Evolutionary conservation across 2,888 invertebrate genomes (phyloP).

Genomic region (Epicampocera succincta): DNA sequence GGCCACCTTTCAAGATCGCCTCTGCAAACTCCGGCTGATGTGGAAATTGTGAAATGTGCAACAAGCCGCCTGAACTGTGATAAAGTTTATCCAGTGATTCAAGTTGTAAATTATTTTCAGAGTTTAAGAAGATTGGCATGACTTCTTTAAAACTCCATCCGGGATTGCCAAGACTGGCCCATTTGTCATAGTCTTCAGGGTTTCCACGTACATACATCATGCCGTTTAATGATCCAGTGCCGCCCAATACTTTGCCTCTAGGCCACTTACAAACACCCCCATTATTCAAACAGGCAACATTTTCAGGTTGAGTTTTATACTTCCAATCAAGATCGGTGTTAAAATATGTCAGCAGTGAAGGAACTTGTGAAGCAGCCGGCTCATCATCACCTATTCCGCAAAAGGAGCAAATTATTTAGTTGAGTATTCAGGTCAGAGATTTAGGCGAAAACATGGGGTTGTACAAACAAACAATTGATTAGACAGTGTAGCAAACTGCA

Average conservation of each 20-base stretch:
- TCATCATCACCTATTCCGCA: constrained; percentile 87
- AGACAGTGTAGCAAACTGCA: no score
- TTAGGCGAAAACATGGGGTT: no score
- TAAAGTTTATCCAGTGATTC: constrained; percentile 89
- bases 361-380: constrained; percentile 93
- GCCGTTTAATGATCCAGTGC: constrained; percentile 96
- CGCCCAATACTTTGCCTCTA: constrained; percentile 93
- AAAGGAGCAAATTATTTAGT: not conserved
- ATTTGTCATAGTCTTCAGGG: constrained; percentile 91
- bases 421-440: no score
- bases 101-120: constrained; percentile 88
- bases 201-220: constrained; percentile 98
- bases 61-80: constrained; percentile 89
- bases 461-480: no score
- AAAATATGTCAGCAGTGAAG: constrained; percentile 94
- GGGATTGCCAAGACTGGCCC: constrained; percentile 92
- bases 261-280: constrained; percentile 90
- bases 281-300: constrained; percentile 89
- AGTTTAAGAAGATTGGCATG: constrained; percentile 93
- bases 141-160: constrained; percentile 96
- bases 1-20: constrained; percentile 89
- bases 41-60: constrained; percentile 91
- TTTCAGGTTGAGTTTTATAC: constrained; percentile 92
- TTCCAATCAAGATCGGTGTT: constrained; percentile 94
- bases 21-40: constrained; percentile 91